Percentiles rank a stretch among this genome's conserved stretches.
Conservation (phyloP, 2,888 invertebrate species). For the Dryococelus australis region DNA sequence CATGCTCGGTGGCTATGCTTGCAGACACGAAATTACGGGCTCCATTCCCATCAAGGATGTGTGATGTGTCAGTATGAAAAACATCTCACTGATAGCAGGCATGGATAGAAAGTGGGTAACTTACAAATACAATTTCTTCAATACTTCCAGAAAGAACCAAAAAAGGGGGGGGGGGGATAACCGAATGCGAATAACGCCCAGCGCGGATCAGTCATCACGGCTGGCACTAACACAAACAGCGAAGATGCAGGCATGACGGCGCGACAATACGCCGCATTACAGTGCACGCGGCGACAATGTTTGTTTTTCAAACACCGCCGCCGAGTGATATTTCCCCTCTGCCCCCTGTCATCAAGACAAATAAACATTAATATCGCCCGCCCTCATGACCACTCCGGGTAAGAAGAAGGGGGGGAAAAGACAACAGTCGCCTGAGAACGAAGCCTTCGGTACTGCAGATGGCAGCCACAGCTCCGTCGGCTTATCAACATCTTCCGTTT, state of each 20-base stretch:
- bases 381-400: background rate
- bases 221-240: background rate
- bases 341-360: background rate
- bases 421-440: background rate
- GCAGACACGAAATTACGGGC: too few relatives aligned
- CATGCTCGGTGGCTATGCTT: too few relatives aligned
- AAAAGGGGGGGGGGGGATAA: too few relatives aligned
- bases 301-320: background rate
- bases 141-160: too few relatives aligned
- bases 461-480: background rate
- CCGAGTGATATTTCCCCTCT: background rate
- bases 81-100: too few relatives aligned
- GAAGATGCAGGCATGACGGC: too few relatives aligned
- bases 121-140: too few relatives aligned
- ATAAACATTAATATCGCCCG: background rate
- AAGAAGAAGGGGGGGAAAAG: background rate
- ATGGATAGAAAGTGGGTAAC: too few relatives aligned
- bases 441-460: background rate
- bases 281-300: background rate
- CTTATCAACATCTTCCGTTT: slow-evolving; percentile 6
- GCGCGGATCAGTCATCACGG: background rate
- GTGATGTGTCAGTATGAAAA: too few relatives aligned
- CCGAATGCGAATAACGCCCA: too few relatives aligned
- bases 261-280: background rate
- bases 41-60: too few relatives aligned